Evolutionary conservation across 2,888 invertebrate genomes (phyloP).

Genomic region (Hypomecis atomaria): DNA sequence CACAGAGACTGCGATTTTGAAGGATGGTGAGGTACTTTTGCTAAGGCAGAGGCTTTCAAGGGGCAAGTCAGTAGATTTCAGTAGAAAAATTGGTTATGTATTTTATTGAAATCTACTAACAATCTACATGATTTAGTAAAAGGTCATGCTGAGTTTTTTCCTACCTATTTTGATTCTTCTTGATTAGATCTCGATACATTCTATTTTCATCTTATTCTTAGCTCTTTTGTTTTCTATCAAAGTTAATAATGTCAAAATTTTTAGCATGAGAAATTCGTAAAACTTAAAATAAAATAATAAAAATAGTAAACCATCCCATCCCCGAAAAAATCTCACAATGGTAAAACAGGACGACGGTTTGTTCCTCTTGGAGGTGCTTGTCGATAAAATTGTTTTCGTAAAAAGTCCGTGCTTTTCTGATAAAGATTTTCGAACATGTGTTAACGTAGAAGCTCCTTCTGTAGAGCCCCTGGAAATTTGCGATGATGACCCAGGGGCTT

Average conservation of each 20-base stretch:
- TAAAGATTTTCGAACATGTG: constrained; percentile 83
- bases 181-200: too few species aligned
- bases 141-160: too few species aligned
- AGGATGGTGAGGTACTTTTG: too few species aligned
- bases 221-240: constrained; percentile 34
- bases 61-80: too few species aligned
- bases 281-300: constrained; percentile 35
- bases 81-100: too few species aligned
- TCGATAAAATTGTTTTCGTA: constrained; percentile 78
- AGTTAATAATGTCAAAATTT: constrained; percentile 38
- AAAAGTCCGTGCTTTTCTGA: constrained; percentile 76
- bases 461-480: constrained; percentile 86
- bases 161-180: too few species aligned
- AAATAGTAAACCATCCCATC: constrained; percentile 65
- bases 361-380: constrained; percentile 87
- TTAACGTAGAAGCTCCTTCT: constrained; percentile 84
- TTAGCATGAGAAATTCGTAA: constrained; percentile 32
- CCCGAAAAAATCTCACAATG: constrained; percentile 59
- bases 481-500: constrained; percentile 83
- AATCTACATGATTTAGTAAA: too few species aligned
- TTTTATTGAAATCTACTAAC: too few species aligned
- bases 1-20: too few species aligned
- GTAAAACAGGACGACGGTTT: constrained; percentile 82
- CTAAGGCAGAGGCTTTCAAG: too few species aligned
- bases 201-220: too few species aligned